These are phyloP conservation scores for Podiceps cristatus DNA, from an alignment of 2,113 vertebrate species.

Conservation along the genomic window DNA sequence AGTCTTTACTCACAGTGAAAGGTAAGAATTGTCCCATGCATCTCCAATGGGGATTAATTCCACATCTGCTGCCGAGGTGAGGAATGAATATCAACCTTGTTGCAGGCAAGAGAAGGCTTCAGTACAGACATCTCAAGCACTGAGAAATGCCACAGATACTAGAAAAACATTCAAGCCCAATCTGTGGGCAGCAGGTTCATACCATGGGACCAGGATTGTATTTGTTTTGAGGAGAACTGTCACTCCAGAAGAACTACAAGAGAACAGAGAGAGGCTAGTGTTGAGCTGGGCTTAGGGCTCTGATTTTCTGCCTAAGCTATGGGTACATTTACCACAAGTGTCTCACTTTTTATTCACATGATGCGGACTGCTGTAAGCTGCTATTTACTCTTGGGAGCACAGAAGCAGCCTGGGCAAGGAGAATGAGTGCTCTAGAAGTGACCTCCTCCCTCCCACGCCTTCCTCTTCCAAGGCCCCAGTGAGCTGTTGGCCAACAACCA, in stretches of 20 bases:
- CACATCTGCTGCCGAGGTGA: neutral
- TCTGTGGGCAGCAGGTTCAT: neutral
- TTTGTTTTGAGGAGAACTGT: neutral
- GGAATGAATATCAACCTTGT: neutral
- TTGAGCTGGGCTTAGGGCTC: neutral
- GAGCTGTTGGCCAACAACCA: neutral
- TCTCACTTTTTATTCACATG: neutral
- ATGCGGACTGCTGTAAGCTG: neutral
- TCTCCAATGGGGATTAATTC: neutral
- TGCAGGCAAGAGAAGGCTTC: neutral
- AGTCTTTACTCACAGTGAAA: neutral
- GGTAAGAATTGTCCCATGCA: neutral
- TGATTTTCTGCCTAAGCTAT: neutral
- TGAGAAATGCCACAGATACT: neutral
- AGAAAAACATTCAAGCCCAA: neutral
- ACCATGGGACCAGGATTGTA: neutral
- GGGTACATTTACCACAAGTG: neutral
- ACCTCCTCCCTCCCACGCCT: neutral
- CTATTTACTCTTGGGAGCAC: neutral
- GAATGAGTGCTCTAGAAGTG: neutral
- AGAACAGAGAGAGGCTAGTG: neutral
- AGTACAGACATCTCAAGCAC: neutral
- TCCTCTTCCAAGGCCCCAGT: neutral
- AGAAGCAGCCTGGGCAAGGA: neutral
- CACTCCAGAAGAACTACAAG: neutral